These are phyloP conservation scores for Xyrauchen texanus DNA, from an alignment of 2,113 vertebrate genomes.

Conservation along the genomic window DNA sequence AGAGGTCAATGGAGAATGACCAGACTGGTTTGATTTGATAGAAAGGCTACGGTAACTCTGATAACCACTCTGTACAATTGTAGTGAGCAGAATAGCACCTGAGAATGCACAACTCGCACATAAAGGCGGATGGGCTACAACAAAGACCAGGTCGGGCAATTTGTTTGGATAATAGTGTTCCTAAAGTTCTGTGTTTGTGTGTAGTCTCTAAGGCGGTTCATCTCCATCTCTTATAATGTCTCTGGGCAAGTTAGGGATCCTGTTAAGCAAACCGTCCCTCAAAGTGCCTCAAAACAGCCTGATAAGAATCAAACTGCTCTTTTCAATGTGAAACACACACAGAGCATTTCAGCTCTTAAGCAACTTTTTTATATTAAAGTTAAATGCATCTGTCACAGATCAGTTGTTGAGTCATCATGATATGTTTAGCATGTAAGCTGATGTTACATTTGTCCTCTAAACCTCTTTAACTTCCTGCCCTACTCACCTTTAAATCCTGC, in stretches of 20 bases:
- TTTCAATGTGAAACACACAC: conserved; percentile 2
- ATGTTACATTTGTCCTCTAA: conserved; percentile 16
- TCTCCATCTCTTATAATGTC: no score
- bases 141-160: no score
- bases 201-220: no score
- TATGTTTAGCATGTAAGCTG: background rate
- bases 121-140: no score
- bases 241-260: background rate
- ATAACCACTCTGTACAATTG: no score
- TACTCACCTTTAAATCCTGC: background rate
- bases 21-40: no score
- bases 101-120: no score
- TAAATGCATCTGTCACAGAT: background rate
- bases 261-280: background rate
- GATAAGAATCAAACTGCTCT: conserved; percentile 31
- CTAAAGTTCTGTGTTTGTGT: no score
- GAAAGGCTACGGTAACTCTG: no score
- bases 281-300: background rate
- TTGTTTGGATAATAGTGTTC: no score
- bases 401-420: conserved; percentile 10
- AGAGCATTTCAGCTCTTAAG: background rate
- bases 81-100: no score
- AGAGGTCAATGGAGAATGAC: no score
- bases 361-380: background rate
- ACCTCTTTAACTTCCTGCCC: background rate